Evolutionary conservation across 1,140 invertebrate genomes (phyloP).

Genomic region (Holotrichia oblita): DNA sequence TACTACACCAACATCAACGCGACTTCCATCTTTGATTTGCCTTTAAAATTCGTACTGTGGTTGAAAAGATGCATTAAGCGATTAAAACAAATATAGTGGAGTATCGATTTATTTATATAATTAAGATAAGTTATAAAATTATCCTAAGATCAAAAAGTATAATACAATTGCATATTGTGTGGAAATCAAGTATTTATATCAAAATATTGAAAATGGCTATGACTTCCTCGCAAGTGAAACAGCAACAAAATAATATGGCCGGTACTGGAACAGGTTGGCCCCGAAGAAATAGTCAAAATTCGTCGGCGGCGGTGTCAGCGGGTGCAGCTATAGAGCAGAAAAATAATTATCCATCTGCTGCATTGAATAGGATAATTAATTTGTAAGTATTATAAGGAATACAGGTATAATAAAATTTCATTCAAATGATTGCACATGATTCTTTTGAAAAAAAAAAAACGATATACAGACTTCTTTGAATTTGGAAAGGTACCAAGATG

Average conservation of each 20-base stretch:
- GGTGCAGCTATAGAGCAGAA: constrained; percentile 56
- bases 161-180: neutral
- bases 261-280: constrained; percentile 73
- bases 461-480: too few relatives aligned
- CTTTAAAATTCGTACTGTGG: neutral
- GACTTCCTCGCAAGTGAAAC: constrained; percentile 67
- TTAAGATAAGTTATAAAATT: neutral
- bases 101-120: neutral
- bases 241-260: constrained; percentile 58
- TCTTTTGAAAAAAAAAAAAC: too few relatives aligned
- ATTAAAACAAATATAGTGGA: neutral
- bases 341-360: constrained; percentile 63
- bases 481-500: too few relatives aligned
- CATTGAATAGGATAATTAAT: constrained; percentile 86
- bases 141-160: neutral
- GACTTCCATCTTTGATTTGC: neutral
- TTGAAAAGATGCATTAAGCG: neutral
- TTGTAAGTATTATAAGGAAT: constrained; percentile 70
- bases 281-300: constrained; percentile 68
- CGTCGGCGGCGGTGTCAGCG: constrained; percentile 56
- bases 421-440: too few relatives aligned
- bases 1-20: neutral
- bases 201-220: constrained; percentile 61
- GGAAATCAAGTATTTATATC: neutral
- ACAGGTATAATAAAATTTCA: too few relatives aligned